Evolutionary conservation across 2,888 invertebrate species (phyloP).

Genomic region (Pasiphila rectangulata): DNA sequence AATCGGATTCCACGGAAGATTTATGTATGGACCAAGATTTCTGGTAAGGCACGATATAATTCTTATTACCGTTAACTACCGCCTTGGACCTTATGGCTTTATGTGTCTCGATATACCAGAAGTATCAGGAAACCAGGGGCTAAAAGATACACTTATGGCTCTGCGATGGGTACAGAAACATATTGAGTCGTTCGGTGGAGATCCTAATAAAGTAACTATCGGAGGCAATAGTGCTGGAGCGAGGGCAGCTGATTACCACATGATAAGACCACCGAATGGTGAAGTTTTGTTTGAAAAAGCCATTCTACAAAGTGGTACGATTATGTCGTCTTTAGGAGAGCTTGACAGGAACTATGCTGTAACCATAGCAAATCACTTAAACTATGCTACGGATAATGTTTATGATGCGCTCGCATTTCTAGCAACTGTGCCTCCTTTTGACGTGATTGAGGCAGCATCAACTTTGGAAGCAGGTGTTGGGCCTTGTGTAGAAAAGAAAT

Average conservation of each 20-base stretch:
- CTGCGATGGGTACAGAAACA: conserved; percentile 55
- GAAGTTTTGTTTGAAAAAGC: conserved; percentile 50
- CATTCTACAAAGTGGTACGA: conserved; percentile 53
- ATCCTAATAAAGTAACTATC: conserved; percentile 51
- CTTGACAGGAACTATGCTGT: conserved; percentile 40
- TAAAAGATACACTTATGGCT: conserved; percentile 56
- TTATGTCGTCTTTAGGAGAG: conserved; percentile 29
- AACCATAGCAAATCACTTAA: conserved; percentile 45
- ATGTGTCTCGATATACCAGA: conserved; percentile 52
- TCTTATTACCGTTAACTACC: conserved; percentile 56
- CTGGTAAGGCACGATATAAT: conserved; percentile 51
- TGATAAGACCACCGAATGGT: conserved; percentile 34
- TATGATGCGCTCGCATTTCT: conserved; percentile 47
- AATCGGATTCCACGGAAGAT: conserved; percentile 42
- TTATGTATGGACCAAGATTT: conserved; percentile 44
- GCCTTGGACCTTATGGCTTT: conserved; percentile 59
- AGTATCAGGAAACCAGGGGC: conserved; percentile 58
- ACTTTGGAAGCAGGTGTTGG: conserved; percentile 32
- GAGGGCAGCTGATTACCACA: conserved; percentile 45
- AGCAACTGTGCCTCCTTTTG: conserved; percentile 35
- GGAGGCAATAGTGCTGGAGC: conserved; percentile 57
- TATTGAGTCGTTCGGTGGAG: conserved; percentile 57
- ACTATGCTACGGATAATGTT: conserved; percentile 38
- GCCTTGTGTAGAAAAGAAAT: conserved; percentile 49
- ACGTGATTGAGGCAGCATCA: conserved; percentile 40